phyloP scores from a whole-genome alignment of 2,113 vertebrate genomes.

The human region GRCh38 chr22:37384501-37385000 shows the following conservation, averaged over 20 bases:
- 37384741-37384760: not conserved
- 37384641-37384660: not conserved
- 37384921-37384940: conserved; percentile 83
- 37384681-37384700: not conserved
- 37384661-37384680: not conserved
- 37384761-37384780: not conserved
- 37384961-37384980: conserved; percentile 76
- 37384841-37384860: conserved; percentile 77
- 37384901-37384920: conserved; percentile 79
- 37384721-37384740: not conserved
- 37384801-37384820: not conserved
- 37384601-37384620: not conserved
- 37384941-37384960: conserved; percentile 81
- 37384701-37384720: not conserved
- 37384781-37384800: not conserved
- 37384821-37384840: conserved; percentile 60
- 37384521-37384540: not conserved
- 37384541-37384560: not conserved
- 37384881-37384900: conserved; percentile 73
- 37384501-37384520: not conserved
- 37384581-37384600: not conserved
- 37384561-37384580: not conserved
- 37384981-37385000: conserved; percentile 42
- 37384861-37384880: conserved; percentile 72
- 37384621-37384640: not conserved